These are phyloP conservation scores for Andrena hattorfiana DNA, from an alignment of 2,888 invertebrate species.

Conservation along the genomic window DNA sequence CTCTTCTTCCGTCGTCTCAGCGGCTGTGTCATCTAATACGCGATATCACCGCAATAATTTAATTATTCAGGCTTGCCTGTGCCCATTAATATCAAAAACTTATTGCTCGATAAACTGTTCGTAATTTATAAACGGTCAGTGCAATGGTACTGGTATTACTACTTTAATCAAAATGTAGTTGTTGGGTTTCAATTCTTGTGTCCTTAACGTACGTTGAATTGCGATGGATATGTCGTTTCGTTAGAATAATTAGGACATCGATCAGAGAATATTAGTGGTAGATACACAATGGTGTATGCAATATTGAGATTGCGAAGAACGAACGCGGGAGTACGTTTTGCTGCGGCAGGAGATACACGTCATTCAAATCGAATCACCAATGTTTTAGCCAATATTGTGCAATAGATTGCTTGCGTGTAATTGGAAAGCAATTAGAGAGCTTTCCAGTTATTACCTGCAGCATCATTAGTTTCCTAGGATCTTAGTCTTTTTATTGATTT, in stretches of 20 bases:
- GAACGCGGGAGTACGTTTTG: slow-evolving; percentile 1
- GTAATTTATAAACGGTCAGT: background rate
- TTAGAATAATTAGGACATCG: background rate
- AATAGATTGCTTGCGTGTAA: slow-evolving; percentile 40
- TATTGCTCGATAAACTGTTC: background rate
- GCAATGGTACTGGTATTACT: no score
- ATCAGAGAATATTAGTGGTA: slow-evolving; percentile 3
- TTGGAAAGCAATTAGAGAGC: slow-evolving; percentile 34
- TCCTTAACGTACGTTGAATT: background rate
- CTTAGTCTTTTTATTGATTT: slow-evolving; percentile 6
- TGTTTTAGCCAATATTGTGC: slow-evolving; percentile 42
- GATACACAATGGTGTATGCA: slow-evolving; percentile 1
- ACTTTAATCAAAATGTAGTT: no score
- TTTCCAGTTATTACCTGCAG: slow-evolving; percentile 23
- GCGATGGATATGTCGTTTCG: background rate
- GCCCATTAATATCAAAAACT: background rate
- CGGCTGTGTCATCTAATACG: slow-evolving; percentile 48
- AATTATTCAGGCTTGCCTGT: slow-evolving; percentile 21
- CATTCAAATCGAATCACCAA: slow-evolving; percentile 37
- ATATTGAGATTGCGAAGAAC: slow-evolving; percentile 18
- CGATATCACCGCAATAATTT: slow-evolving; percentile 40
- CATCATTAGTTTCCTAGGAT: slow-evolving; percentile 31
- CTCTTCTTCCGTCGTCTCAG: slow-evolving; percentile 35
- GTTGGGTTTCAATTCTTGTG: no score
- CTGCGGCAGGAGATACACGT: slow-evolving; percentile 15